Evolutionary conservation across 2,797 vertebrate genomes (phyloP), one percentile per base, ranked within the genome.

Genomic region (Melanotaenia maccullochi): DNA sequence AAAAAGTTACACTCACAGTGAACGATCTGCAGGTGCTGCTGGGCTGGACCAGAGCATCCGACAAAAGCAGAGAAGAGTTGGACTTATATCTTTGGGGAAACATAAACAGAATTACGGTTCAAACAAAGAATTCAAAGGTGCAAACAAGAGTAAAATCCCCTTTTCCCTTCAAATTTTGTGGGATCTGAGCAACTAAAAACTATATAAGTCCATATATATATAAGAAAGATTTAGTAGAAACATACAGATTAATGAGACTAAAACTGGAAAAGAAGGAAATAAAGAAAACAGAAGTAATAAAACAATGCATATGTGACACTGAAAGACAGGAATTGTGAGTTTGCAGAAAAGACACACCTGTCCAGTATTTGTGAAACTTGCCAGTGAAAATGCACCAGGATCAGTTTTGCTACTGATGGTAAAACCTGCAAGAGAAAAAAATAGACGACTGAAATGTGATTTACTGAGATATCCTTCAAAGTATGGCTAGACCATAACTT

Each of bases 311-410:
- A 20, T 36, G 13, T 16, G 32, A 40, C 35, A 35, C 49, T 22
- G 3, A 49, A 44, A n/a, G 32, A 33, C 4, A 25, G n/a, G 25
- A 36, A 11, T 2, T 3, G 9, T 1, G 12, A 60, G 7, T 51
- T 7, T 20, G 16, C 22, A 65, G 30, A 16, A 13, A n/a, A 65
- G 0, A 73, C 81, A n/a, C 95, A 99, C 98, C 97, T 97, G 93
- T 99, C 98, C 93, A 97, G 85, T 92, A 99, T 97, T 87, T 98
- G 97, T 90, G 96, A 93, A 91, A 99, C 93, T 93, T 98, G 97
- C 98, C 98, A 99, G 92, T 99, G 97, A 94, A 99, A 97, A 95
- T 97, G 97, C 94, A 97, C 97, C 93, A 99, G 96, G 92, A 99
- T 95, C 95, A 99, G 94, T 92, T 99, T 99, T 87, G 97, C 98